A percentile compares a stretch with the other conserved stretches of the same genome.
Conservation (phyloP, 2,113 vertebrate genomes). For the Tachuris rubrigastra region DNA sequence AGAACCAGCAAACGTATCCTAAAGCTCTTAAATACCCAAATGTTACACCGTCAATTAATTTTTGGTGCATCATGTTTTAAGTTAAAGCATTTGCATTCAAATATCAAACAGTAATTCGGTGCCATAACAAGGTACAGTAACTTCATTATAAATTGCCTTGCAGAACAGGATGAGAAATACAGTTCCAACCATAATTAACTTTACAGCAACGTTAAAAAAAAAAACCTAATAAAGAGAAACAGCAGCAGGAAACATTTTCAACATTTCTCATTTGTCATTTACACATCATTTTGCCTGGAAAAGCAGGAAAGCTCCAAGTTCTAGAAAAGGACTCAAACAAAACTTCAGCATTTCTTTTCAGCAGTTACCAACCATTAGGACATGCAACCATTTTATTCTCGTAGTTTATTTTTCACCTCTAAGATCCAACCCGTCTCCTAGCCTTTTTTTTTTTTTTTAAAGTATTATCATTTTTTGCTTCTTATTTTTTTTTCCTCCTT, state of each 20-base stretch:
- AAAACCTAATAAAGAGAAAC: neutral
- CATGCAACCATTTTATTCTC: neutral
- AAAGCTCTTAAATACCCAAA: neutral
- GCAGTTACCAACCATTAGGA: neutral
- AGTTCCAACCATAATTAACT: conserved; percentile 35
- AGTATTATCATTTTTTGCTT: too few species aligned
- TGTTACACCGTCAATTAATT: neutral
- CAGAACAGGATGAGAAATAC: conserved; percentile 37
- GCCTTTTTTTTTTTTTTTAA: neutral
- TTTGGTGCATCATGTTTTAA: conserved; percentile 21
- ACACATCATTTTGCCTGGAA: neutral
- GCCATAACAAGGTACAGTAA: conserved; percentile 26
- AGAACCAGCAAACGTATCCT: neutral
- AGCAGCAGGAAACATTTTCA: conserved; percentile 26
- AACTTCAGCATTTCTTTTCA: conserved; percentile 32
- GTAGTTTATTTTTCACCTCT: neutral
- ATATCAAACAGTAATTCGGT: conserved; percentile 18
- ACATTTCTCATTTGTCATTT: conserved; percentile 38
- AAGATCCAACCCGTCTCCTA: neutral
- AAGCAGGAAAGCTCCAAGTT: neutral
- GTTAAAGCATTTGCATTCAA: conserved; percentile 13
- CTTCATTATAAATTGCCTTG: conserved; percentile 5
- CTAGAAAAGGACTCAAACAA: neutral
- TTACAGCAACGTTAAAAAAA: neutral
- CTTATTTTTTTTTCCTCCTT: too few species aligned